phyloP scores from a whole-genome alignment of 1,140 invertebrate species.

The Achatina immaculata region DNA sequence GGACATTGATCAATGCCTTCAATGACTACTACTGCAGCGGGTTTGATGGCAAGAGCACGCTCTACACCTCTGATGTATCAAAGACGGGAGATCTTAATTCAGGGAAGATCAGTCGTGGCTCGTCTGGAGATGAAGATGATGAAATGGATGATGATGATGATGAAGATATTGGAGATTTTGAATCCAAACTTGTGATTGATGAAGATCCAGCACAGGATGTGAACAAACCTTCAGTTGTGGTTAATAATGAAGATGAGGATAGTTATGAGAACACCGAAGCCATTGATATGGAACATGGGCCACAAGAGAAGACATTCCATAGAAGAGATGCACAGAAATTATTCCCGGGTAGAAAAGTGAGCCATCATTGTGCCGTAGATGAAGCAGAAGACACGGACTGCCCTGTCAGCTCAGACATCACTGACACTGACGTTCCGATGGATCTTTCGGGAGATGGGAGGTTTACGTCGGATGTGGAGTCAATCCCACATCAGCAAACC shows the following conservation, averaged over 20 bases:
- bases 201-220: not conserved
- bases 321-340: not conserved
- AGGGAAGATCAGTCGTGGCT: not conserved
- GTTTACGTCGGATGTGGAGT: not conserved
- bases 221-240: too few relatives aligned
- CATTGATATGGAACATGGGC: not conserved
- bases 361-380: too few relatives aligned
- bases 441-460: conserved; percentile 21
- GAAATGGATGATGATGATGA: conserved; percentile 11
- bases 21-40: conserved; percentile 21
- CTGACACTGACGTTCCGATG: not conserved
- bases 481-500: conserved; percentile 12
- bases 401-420: not conserved
- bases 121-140: not conserved
- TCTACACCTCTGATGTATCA: not conserved
- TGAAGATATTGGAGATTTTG: not conserved
- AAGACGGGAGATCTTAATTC: not conserved
- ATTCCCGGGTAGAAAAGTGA: too few relatives aligned
- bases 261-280: not conserved
- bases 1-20: not conserved
- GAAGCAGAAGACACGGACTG: conserved; percentile 3
- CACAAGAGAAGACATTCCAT: not conserved
- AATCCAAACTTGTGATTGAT: not conserved
- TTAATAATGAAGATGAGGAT: too few relatives aligned
- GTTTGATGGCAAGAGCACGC: conserved; percentile 1